Percentiles rank a stretch among this genome's conserved stretches.
phyloP scores from a whole-genome alignment of 2,113 vertebrate genomes.

The Polyodon spathula region DNA sequence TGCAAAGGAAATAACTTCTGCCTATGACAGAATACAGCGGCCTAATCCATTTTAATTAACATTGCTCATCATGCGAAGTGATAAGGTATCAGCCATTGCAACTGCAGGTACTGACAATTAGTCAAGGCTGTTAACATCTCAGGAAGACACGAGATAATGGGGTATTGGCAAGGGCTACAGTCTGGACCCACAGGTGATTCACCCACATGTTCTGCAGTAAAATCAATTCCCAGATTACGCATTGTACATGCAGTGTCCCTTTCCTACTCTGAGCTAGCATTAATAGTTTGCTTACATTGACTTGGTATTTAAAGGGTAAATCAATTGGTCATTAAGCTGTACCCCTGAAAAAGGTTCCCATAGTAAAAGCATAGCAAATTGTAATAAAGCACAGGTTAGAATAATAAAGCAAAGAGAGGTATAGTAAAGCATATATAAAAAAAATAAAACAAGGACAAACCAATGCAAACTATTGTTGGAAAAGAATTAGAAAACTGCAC shows the following conservation, averaged over 20 bases:
- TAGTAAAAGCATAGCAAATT: no score
- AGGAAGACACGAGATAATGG: slow-evolving; percentile 5
- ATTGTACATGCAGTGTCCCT: neutral
- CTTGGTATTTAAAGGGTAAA: no score
- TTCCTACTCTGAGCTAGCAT: neutral
- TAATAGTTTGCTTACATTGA: no score
- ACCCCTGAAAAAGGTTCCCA: no score
- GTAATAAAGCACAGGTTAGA: no score
- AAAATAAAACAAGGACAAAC: no score
- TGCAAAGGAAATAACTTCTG: neutral
- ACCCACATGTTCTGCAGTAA: neutral
- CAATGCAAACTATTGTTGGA: no score
- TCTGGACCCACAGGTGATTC: neutral
- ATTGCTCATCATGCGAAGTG: slow-evolving; percentile 65
- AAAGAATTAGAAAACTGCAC: no score
- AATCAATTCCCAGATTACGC: slow-evolving; percentile 16
- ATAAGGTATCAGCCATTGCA: slow-evolving; percentile 72
- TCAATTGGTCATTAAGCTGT: no score
- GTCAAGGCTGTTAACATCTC: slow-evolving; percentile 66
- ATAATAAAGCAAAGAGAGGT: no score
- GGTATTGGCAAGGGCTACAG: neutral
- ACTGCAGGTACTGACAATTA: slow-evolving; percentile 69
- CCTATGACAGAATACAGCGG: neutral
- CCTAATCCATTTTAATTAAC: slow-evolving; percentile 65
- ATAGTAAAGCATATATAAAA: no score